Percentiles rank a stretch among this genome's conserved stretches.
These are phyloP conservation scores for Sympetrum striolatum DNA, from an alignment of 2,888 invertebrate species.

Conservation along the genomic window DNA sequence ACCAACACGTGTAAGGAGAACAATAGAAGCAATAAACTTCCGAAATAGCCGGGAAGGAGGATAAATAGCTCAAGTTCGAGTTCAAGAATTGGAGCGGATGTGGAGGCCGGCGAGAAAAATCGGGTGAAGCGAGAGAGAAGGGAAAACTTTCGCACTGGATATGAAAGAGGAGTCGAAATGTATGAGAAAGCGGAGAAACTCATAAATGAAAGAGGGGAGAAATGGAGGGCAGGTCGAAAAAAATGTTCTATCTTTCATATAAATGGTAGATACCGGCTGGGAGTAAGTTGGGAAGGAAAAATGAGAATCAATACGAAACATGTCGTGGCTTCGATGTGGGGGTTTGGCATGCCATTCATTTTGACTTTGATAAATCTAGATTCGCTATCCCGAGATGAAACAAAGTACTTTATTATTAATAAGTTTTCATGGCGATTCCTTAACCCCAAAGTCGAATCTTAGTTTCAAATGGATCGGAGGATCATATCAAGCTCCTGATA, in stretches of 20 bases:
- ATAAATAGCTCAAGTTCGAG: slow-evolving; percentile 37
- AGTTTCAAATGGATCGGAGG: too few species aligned
- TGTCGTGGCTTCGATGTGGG: background rate
- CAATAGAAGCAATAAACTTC: slow-evolving; percentile 27
- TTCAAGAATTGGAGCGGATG: background rate
- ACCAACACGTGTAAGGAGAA: slow-evolving; percentile 16
- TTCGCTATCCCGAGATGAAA: too few species aligned
- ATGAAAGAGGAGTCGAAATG: background rate
- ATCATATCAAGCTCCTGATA: too few species aligned
- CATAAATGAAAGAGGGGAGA: background rate
- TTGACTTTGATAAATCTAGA: too few species aligned
- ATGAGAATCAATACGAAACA: background rate
- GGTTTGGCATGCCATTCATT: background rate
- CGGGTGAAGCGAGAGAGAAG: background rate
- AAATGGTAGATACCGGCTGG: background rate
- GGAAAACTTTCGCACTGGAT: background rate
- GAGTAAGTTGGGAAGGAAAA: background rate
- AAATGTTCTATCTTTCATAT: background rate
- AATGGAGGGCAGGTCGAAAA: background rate
- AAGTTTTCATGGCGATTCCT: too few species aligned
- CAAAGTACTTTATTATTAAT: too few species aligned
- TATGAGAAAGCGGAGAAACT: background rate
- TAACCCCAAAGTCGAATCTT: too few species aligned
- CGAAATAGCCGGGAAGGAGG: background rate
- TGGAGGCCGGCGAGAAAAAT: slow-evolving; percentile 2